Percentiles rank a stretch among this genome's conserved stretches.
Evolutionary conservation across 2,888 invertebrate genomes (phyloP).

Genomic region (Dichetophora obliterata): DNA sequence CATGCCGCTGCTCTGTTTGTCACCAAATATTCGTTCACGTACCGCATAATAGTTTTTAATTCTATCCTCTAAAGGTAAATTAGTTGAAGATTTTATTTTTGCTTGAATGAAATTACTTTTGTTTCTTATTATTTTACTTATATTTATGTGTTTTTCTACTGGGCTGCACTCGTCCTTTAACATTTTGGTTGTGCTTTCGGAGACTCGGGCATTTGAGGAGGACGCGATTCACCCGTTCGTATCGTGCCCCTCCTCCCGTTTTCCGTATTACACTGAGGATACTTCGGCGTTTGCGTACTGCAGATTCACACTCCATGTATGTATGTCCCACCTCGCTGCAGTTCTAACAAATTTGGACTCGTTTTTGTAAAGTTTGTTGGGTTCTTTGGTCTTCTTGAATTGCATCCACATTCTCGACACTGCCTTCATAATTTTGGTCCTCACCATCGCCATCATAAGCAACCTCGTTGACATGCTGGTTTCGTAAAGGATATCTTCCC

Average conservation of each 20-base stretch:
- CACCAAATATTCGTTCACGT: not conserved
- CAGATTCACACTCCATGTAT: too few relatives aligned
- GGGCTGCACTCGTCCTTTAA: not conserved
- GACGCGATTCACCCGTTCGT: not conserved
- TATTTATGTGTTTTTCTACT: not conserved
- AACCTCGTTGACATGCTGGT: not conserved
- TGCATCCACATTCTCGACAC: not conserved
- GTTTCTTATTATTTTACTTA: not conserved
- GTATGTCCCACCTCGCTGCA: too few relatives aligned
- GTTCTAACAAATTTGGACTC: too few relatives aligned
- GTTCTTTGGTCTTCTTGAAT: not conserved
- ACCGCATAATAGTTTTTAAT: not conserved
- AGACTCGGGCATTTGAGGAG: not conserved
- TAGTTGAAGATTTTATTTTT: not conserved
- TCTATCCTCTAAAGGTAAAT: not conserved
- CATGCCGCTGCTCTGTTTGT: not conserved
- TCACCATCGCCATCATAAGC: not conserved
- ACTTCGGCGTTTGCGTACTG: too few relatives aligned
- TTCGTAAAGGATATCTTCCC: not conserved
- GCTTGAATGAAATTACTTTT: not conserved
- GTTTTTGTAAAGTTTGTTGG: too few relatives aligned
- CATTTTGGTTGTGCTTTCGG: not conserved
- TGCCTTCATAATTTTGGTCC: not conserved
- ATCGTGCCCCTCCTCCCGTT: not conserved
- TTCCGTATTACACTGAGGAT: not conserved